Evolutionary conservation across 1,140 invertebrate genomes (phyloP), one percentile per base, ranked within the genome.

Genomic region (Phymastichus coffea): DNA sequence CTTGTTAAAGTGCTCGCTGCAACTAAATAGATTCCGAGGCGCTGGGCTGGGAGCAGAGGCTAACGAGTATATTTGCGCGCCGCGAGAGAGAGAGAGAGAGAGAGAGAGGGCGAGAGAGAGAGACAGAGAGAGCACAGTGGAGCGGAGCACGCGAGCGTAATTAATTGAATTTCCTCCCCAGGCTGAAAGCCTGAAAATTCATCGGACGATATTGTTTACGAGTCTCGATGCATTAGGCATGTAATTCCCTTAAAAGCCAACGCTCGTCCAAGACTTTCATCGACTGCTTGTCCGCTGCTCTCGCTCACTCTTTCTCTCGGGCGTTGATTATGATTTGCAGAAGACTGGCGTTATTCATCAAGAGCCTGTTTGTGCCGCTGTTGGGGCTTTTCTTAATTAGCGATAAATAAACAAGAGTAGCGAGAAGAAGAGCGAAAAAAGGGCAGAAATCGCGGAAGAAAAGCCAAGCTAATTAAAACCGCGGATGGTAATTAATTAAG

Each of bases 401-500:
- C n/a, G n/a, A n/a, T n/a, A n/a, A n/a, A n/a, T n/a, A n/a, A n/a
- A n/a, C n/a, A n/a, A n/a, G n/a, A 17, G 17, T 17, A 40, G 6
- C n/a, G 38, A 40, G 38, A 8, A 6, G 17, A 40, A 40, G 17
- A 6, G n/a, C 6, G 6, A 12, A 40, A 17, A 17, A 17, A 14
- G 19, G 19, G 22, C 4, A 25, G 22, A 9, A 22, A 22, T 20
- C 3, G 30, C 8, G 9, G 19, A 15, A 37, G 65, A 54, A 62
- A 57, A 71, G 63, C 63, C 57, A 67, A 65, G 76, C 76, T 79
- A 79, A 79, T 79, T 79, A 78, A 79, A 79, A 79, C 77, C 76
- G 70, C 73, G 75, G 76, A 78, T 78, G 72, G 75, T 79, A 79
- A 79, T 79, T 78, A 79, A 79, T 79, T 78, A 77, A 78, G 76